A percentile compares a stretch with the other conserved stretches of the same genome.
These are phyloP conservation scores for Caprella mutica DNA, from an alignment of 2,888 invertebrate species.

Conservation along the genomic window DNA sequence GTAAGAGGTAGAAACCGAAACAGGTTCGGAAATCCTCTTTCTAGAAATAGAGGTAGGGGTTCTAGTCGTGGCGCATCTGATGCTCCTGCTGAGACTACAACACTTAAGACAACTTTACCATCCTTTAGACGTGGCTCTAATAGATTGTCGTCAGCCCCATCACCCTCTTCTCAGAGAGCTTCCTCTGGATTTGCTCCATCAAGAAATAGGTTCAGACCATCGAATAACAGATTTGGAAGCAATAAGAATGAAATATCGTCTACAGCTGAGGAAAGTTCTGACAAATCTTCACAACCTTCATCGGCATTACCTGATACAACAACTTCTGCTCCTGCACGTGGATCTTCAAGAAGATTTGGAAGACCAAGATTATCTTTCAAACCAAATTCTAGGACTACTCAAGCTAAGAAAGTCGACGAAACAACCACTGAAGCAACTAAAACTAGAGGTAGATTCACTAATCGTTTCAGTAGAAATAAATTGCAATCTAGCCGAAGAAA, in stretches of 20 bases:
- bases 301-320: background rate
- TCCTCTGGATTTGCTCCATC: too few relatives aligned
- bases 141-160: background rate
- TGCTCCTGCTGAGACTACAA: background rate
- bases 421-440: too few relatives aligned
- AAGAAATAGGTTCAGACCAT: too few relatives aligned
- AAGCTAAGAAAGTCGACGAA: too few relatives aligned
- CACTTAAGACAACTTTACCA: background rate
- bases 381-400: too few relatives aligned
- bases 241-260: too few relatives aligned
- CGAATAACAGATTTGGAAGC: too few relatives aligned
- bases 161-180: too few relatives aligned
- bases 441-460: too few relatives aligned
- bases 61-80: background rate
- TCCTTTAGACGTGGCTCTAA: background rate
- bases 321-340: background rate
- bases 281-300: conserved; percentile 3
- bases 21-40: conserved; percentile 3
- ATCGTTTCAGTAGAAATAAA: too few relatives aligned
- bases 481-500: too few relatives aligned
- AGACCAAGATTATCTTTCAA: background rate
- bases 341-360: background rate
- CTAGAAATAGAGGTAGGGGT: background rate
- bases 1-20: background rate
- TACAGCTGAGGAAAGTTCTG: too few relatives aligned